Evolutionary conservation across 2,113 vertebrate species (phyloP), one percentile per base, ranked within the genome.

Genomic region (Monopterus albus): DNA sequence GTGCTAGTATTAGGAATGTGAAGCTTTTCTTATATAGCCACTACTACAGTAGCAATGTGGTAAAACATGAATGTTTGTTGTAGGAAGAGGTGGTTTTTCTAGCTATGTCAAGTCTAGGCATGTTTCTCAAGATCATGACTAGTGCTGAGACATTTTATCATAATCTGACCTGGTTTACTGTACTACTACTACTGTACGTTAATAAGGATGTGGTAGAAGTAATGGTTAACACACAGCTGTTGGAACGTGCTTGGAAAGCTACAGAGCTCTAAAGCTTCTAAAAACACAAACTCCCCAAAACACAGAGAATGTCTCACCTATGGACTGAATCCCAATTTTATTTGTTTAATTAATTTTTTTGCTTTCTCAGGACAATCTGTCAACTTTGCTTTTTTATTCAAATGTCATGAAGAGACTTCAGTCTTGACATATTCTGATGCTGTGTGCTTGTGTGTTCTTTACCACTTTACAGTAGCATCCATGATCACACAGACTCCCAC

Each of bases 401-500:
- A 17, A 5, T 38, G 15, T 46, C 12, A 2, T 10, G 0, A 28
- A 14, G 4, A n/a, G 5, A 14, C 9, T 5, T 11, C 7, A 12
- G 8, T 12, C 7, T 13, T 17, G 28, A n/a, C 46, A 9, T 17
- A 13, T 71, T 60, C 72, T 86, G 65, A 88, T 42, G 31, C 29
- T 35, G 45, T 43, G 11, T 49, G 18, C 28, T 23, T 52, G 25
- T 69, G 29, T 91, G 67, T 21, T 57, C 56, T 90, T 72, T 75
- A 13, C 58, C 52, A n/a, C 76, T 76, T 81, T 94, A 88, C 91
- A 99, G 98, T 88, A 98, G 96, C 77, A 99, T 99, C 92, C 98
- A 99, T 55, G 97, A 99, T 86, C 98, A 99, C 89, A 93, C 96
- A 51, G 88, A 98, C 85, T 97, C 97, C 31, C 96, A 99, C 88